Evolutionary conservation across 2,888 invertebrate species (phyloP).

Genomic region (Adelognathus sp.): DNA sequence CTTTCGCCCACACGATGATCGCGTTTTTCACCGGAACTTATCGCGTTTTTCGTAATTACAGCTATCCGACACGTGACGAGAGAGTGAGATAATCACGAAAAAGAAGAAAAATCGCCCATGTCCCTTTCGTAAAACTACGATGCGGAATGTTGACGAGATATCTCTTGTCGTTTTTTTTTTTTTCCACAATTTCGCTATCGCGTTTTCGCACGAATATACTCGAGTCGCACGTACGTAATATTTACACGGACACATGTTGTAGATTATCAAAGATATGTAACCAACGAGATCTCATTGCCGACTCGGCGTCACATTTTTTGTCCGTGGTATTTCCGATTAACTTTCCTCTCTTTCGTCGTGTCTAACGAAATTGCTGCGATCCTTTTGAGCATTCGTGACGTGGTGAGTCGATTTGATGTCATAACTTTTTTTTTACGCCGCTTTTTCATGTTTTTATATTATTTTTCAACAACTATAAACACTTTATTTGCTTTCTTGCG

Average conservation of each 20-base stretch:
- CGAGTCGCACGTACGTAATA: constrained; percentile 17
- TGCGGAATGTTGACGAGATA: background rate
- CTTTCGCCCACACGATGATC: constrained; percentile 22
- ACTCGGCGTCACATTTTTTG: background rate
- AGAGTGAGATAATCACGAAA: constrained; percentile 19
- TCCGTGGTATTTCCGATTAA: background rate
- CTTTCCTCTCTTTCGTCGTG: background rate
- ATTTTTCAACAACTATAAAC: background rate
- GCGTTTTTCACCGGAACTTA: constrained; percentile 52
- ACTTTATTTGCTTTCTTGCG: no score
- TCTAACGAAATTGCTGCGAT: no score
- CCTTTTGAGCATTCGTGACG: no score
- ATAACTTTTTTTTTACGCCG: background rate
- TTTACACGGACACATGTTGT: constrained; percentile 1
- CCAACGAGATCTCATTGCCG: background rate
- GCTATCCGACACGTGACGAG: constrained; percentile 24
- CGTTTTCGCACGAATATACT: constrained; percentile 37
- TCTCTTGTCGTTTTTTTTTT: constrained; percentile 4
- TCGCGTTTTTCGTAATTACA: constrained; percentile 44
- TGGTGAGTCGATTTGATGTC: background rate
- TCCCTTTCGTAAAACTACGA: background rate
- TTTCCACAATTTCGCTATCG: constrained; percentile 1
- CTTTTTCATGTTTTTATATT: background rate
- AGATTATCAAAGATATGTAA: background rate
- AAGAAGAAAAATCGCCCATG: background rate